These are phyloP conservation scores for Plemyria rubiginata DNA, from an alignment of 2,888 invertebrate genomes.

Conservation along the genomic window DNA sequence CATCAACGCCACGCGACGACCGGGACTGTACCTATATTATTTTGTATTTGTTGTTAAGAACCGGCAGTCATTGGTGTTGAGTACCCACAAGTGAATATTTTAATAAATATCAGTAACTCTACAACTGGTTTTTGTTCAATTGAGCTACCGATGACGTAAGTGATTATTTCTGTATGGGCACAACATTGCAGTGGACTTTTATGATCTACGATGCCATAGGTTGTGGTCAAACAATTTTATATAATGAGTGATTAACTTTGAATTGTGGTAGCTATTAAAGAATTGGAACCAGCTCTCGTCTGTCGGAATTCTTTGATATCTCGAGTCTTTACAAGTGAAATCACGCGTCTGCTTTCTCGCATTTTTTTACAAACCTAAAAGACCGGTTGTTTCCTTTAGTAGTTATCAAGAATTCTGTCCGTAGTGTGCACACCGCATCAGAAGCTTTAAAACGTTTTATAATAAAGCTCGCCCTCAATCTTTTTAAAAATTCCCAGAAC, in stretches of 20 bases:
- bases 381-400: background rate
- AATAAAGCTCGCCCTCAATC: too few species aligned
- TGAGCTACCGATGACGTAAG: background rate
- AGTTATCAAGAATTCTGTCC: background rate
- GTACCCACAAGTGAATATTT: background rate
- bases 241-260: background rate
- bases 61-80: too few species aligned
- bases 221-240: background rate
- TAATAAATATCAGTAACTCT: background rate
- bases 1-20: background rate
- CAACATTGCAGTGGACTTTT: background rate
- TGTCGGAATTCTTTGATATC: background rate
- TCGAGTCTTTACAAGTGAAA: background rate
- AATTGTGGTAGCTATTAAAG: background rate
- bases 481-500: too few species aligned
- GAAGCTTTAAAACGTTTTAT: too few species aligned
- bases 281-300: background rate
- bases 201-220: background rate
- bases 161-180: background rate
- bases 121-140: background rate
- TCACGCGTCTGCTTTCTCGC: too few species aligned
- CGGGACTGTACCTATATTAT: constrained; percentile 8
- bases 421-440: too few species aligned
- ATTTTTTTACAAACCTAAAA: background rate
- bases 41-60: too few species aligned